These are phyloP conservation scores for Catocala nupta DNA, from an alignment of 2,888 invertebrate genomes.

Conservation along the genomic window DNA sequence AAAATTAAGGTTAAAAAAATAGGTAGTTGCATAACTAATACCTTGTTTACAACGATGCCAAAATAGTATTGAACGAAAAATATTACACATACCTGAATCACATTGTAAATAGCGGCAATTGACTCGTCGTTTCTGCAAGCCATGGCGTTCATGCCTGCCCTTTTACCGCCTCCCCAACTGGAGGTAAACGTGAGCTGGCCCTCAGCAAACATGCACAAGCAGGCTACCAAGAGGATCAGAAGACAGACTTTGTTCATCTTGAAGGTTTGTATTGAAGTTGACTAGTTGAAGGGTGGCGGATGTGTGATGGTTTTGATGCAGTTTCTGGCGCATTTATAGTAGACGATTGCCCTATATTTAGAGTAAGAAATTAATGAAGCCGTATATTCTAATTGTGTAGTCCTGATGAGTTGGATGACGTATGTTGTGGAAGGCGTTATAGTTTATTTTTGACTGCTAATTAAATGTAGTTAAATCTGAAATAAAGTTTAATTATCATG, in stretches of 20 bases:
- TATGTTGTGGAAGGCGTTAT: too few species aligned
- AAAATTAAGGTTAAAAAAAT: too few species aligned
- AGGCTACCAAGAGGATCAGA: slow-evolving; percentile 64
- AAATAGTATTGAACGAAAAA: too few species aligned
- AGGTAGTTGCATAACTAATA: too few species aligned
- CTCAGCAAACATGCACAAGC: slow-evolving; percentile 62
- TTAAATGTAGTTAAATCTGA: too few species aligned
- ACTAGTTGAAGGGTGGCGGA: neutral
- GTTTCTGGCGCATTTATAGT: slow-evolving; percentile 29
- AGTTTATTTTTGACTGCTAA: too few species aligned
- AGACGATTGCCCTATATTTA: neutral
- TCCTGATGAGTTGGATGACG: too few species aligned
- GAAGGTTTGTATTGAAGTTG: slow-evolving; percentile 1
- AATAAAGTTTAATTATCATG: too few species aligned
- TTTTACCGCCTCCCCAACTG: slow-evolving; percentile 83
- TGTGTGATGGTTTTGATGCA: neutral
- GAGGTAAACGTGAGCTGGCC: slow-evolving; percentile 88
- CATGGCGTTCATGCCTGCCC: slow-evolving; percentile 63
- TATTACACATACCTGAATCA: slow-evolving; percentile 71
- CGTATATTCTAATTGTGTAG: slow-evolving; percentile 20
- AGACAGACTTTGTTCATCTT: slow-evolving; percentile 67
- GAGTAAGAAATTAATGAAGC: slow-evolving; percentile 57
- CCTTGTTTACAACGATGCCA: too few species aligned
- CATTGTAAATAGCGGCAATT: slow-evolving; percentile 69
- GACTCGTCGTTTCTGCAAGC: slow-evolving; percentile 75